phyloP scores from a whole-genome alignment of 30 jellyfish, hydroid and myxozoan species.

The Aurelia aurita complex sp. Pacific region DNA sequence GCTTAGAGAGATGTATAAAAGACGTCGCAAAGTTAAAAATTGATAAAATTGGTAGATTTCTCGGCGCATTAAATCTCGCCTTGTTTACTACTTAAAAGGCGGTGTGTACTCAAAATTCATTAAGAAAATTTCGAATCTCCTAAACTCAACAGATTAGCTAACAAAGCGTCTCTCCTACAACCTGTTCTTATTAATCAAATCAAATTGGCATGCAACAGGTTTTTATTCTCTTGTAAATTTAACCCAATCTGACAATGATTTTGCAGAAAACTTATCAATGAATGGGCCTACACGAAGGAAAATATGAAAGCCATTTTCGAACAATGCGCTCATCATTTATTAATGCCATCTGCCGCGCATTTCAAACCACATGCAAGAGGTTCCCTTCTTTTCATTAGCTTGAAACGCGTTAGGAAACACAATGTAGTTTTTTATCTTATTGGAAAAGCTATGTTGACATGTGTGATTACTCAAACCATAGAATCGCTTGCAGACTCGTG shows the following conservation, averaged over 20 bases:
- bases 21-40: neutral
- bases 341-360: constrained; percentile 56
- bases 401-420: constrained; percentile 33
- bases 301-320: constrained; percentile 8
- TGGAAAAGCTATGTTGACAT: constrained; percentile 10
- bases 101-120: neutral
- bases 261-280: constrained; percentile 10
- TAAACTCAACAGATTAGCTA: neutral
- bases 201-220: constrained; percentile 7
- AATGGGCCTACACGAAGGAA: constrained; percentile 28
- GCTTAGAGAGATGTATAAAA: neutral
- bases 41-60: neutral
- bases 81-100: neutral
- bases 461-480: neutral
- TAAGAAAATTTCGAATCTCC: neutral
- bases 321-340: constrained; percentile 51
- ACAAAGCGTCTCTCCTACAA: neutral
- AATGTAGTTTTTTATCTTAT: neutral
- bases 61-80: neutral
- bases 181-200: neutral
- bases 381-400: constrained; percentile 27
- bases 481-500: too few relatives aligned
- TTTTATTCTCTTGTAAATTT: neutral
- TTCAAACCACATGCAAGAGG: constrained; percentile 30
- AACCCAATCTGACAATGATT: neutral